Evolutionary conservation across 2,888 invertebrate species (phyloP), one percentile per base, ranked within the genome.

Genomic region (Drosophila kuntzei): DNA sequence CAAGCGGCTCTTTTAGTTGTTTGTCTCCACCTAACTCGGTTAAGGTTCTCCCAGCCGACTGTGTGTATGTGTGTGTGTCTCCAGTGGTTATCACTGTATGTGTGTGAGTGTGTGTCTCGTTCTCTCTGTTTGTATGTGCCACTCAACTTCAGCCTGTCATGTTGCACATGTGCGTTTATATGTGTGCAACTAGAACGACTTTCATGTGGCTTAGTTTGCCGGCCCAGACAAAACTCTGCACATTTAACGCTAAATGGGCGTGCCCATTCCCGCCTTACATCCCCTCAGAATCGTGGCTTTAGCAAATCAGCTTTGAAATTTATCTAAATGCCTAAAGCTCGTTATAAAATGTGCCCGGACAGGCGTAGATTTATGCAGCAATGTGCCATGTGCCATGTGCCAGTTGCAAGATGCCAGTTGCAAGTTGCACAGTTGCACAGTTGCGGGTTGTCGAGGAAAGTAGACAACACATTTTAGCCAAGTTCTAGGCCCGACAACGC

Each of bases 291-390:
- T 50, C 36, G 60, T 44, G 59, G 66, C 75, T 47, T 71, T 64
- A 54, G 79, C 81, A 87, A 84, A 87, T 87, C 85, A 85, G 82
- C 84, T 87, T 82, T 82, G 79, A 87, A 87, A 85, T 85, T 87
- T 85, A 85, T 85, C 82, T 85, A 85, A 85, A 85, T 87, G 85
- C 85, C 85, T 80, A 71, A 85, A 85, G 87, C 87, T 80, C 76
- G 82, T 84, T 78, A 85, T 81, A 76, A 87, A 80, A 82, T 67
- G 82, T 60, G 68, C 61, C 60, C 62, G 58, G 69, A 65, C 71
- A 70, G 75, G 54, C 69, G 62, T 71, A 85, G 85, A 85, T 87
- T 85, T 85, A 85, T 87, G 82, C 79, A 64, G 76, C 76, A 80
- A 66, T 66, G 64, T 80, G 80, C 68, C 80, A 81, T 50, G 61